Base-by-base conservation (phyloP, 2,113 vertebrate species). In the Acrocephalus kingi region DNA sequence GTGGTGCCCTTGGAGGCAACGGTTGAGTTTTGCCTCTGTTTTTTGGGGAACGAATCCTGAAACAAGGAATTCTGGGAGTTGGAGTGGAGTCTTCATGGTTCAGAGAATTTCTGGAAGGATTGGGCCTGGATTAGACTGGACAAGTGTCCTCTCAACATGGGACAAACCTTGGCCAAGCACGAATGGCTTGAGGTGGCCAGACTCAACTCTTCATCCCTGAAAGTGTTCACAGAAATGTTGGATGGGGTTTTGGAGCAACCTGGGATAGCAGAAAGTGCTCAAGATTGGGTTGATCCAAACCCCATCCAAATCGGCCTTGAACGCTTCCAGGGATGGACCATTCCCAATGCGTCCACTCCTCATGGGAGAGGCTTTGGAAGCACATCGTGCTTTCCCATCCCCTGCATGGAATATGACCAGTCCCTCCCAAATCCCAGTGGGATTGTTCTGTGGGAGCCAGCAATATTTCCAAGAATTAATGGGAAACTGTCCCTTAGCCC, bases 301-400 rank as follows among this genome's bases (percentile, higher is more conserved):
- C 37, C 28, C 28, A 20, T 67, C 77, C 61, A 28, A 1, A 23
- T 13, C 15, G 46, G 37, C 23, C 13, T n/a, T 9, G 33, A 18
- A 8, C 19, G 8, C 3, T 75, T 67, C 46, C 54, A 54, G 46
- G 45, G 33, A 0, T 17, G 61, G 61, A 37, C 6, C 20, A 24
- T 11, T 4, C 33, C 33, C 45, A 35, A 0, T 6, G 12, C 3
- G 3, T 6, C 6, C 31, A 14, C 9, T 11, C 3, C 39, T 31
- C 14, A 4, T 1, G 4, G 27, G 35, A 71, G n/a, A 63, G 18
- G 41, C 25, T 63, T 54, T 46, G 37, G 33, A 20, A 63, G 23
- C 19, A 49, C 17, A 4, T 41, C 31, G 8, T 6, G 2, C 10
- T 74, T 62, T 73, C 43, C 39, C 4, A 8, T 5, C 20, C 27